phyloP scores from a whole-genome alignment of 2,888 invertebrate species.

The Oscheius sp. region DNA sequence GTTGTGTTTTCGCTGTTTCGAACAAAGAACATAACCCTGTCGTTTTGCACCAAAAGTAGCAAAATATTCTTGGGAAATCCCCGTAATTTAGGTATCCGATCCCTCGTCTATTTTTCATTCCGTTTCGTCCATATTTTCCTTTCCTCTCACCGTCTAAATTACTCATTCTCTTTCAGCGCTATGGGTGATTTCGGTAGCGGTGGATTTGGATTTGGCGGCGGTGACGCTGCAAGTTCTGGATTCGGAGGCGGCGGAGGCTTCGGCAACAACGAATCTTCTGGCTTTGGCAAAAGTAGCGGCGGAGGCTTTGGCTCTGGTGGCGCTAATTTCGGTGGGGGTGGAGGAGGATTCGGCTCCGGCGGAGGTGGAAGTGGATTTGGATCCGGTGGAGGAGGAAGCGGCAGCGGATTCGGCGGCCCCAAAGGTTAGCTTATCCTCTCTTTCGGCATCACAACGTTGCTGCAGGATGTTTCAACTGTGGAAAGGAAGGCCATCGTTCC shows the following conservation, averaged over 20 bases:
- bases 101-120: too few species aligned
- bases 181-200: constrained; percentile 2
- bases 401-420: constrained; percentile 20
- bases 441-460: neutral
- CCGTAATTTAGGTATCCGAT: too few species aligned
- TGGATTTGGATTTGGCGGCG: constrained; percentile 20
- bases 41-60: too few species aligned
- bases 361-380: neutral
- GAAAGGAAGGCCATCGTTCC: constrained; percentile 52
- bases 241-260: neutral
- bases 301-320: constrained; percentile 1
- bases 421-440: constrained; percentile 21
- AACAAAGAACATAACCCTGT: too few species aligned
- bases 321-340: neutral
- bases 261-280: neutral
- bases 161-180: neutral
- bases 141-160: too few species aligned
- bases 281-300: neutral
- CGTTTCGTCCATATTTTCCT: too few species aligned
- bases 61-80: too few species aligned
- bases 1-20: too few species aligned
- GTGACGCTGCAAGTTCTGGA: neutral
- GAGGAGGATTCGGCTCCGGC: constrained; percentile 25
- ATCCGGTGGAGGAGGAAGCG: constrained; percentile 19
- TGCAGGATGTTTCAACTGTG: constrained; percentile 55